Conservation (phyloP, 2,888 invertebrate genomes). For the Apamea sordens region DNA sequence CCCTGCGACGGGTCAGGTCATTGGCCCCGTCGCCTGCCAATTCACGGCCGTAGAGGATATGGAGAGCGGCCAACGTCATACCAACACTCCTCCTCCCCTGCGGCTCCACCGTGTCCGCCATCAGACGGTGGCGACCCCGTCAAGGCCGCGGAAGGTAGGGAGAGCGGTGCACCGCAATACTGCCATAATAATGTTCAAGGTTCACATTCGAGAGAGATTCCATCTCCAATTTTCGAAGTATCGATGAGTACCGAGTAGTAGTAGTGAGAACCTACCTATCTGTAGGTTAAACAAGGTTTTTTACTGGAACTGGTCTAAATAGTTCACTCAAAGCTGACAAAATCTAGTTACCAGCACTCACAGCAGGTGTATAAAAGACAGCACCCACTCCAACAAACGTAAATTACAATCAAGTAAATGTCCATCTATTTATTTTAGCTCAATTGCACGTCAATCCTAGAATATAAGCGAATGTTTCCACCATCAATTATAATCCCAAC, state of each 20-base stretch:
- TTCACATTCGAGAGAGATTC: neutral
- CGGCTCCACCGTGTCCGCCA: too few species aligned
- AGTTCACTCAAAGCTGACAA: neutral
- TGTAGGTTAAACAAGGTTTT: neutral
- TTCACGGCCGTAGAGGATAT: too few species aligned
- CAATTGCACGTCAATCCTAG: conserved; percentile 50
- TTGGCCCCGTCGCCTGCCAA: too few species aligned
- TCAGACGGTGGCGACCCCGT: too few species aligned
- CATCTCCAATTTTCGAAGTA: neutral
- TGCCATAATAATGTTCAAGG: neutral
- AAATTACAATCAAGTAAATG: conserved; percentile 49
- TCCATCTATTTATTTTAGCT: conserved; percentile 48
- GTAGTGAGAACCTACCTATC: too few species aligned
- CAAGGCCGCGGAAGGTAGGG: too few species aligned
- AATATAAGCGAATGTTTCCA: conserved; percentile 28
- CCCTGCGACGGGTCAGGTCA: too few species aligned
- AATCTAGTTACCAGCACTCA: neutral
- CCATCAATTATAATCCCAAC: conserved; percentile 52
- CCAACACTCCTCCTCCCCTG: too few species aligned
- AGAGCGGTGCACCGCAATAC: too few species aligned
- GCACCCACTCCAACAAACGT: conserved; percentile 1
- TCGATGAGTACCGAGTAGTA: too few species aligned
- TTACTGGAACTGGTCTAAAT: neutral
- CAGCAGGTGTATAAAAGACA: conserved; percentile 30
- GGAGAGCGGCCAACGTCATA: too few species aligned